Evolutionary conservation across 2,888 invertebrate species (phyloP).

Genomic region (Lepidocyrtoides sp.): DNA sequence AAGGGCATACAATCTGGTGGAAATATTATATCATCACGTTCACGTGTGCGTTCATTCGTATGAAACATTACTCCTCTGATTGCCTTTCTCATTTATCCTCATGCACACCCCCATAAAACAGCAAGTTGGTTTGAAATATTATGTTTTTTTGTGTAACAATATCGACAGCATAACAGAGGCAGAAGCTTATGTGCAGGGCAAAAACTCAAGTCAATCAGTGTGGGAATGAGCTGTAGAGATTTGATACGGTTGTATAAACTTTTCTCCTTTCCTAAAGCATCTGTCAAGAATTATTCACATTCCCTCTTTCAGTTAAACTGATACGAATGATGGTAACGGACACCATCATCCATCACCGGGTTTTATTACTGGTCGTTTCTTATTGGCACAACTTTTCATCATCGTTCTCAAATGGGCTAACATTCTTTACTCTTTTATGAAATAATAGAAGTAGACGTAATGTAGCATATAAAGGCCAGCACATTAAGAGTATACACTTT

Average conservation of each 20-base stretch:
- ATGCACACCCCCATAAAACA: not conserved
- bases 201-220: not conserved
- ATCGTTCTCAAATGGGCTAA: no score
- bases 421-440: no score
- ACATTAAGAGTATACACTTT: no score
- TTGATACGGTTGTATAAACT: not conserved
- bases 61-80: not conserved
- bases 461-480: no score
- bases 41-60: not conserved
- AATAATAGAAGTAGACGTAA: no score
- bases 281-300: no score
- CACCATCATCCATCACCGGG: no score
- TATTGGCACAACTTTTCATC: no score
- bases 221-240: not conserved
- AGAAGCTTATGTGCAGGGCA: not conserved
- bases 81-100: not conserved
- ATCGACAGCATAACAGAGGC: not conserved
- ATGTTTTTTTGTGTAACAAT: not conserved
- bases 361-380: no score
- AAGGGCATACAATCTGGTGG: not conserved
- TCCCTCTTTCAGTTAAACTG: no score
- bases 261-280: no score
- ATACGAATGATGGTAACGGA: no score
- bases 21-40: not conserved
- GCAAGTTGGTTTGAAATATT: not conserved